phyloP scores from a whole-genome alignment of 2,888 invertebrate genomes.

The Chalcis sispes region DNA sequence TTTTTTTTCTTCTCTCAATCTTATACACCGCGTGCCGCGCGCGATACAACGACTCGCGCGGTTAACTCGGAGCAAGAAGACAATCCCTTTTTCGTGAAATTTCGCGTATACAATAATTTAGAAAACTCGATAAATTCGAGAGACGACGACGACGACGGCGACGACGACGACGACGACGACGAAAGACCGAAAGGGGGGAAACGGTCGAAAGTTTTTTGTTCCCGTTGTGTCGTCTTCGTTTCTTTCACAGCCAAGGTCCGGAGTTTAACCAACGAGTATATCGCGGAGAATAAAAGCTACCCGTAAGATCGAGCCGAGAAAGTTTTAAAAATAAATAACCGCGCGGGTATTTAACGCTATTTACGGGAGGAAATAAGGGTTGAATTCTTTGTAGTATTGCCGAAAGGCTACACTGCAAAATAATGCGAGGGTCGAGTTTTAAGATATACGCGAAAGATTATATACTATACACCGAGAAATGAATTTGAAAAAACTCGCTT shows the following conservation, averaged over 20 bases:
- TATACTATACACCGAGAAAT: too few relatives aligned
- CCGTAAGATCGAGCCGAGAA: conserved; percentile 55
- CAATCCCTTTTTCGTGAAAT: conserved; percentile 53
- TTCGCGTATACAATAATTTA: conserved; percentile 42
- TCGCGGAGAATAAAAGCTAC: not conserved
- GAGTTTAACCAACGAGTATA: not conserved
- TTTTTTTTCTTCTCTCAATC: too few relatives aligned
- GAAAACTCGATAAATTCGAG: conserved; percentile 53
- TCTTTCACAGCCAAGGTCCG: too few relatives aligned
- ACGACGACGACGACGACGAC: not conserved
- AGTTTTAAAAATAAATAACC: conserved; percentile 73
- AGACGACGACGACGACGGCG: conserved; percentile 9
- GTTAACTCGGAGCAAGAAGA: conserved; percentile 15
- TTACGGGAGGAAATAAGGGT: conserved; percentile 52
- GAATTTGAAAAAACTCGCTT: too few relatives aligned
- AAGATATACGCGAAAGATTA: conserved; percentile 1
- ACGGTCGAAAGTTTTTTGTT: not conserved
- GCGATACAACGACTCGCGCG: not conserved
- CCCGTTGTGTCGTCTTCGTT: not conserved
- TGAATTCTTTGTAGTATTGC: too few relatives aligned
- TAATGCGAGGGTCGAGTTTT: conserved; percentile 4
- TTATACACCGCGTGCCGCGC: not conserved
- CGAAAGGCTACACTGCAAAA: too few relatives aligned
- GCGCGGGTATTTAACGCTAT: conserved; percentile 71
- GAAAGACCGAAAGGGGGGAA: too few relatives aligned